phyloP scores from a whole-genome alignment of 2,113 vertebrate species.

The Pangasianodon hypophthalmus region DNA sequence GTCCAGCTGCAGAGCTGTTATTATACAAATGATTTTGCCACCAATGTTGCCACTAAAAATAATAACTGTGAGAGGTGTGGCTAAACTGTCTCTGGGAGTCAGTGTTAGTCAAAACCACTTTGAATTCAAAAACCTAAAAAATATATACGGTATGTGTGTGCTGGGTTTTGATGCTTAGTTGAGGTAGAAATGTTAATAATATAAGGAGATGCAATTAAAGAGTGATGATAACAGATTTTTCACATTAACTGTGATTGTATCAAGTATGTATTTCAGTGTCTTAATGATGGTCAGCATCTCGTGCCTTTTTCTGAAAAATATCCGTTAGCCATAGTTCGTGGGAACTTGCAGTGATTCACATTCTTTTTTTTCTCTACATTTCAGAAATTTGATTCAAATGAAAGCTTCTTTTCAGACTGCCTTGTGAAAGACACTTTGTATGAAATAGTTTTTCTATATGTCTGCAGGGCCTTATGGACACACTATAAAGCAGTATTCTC shows the following conservation, averaged over 20 bases:
- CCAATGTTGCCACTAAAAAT: too few species aligned
- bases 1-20: background rate
- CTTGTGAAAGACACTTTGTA: background rate
- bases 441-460: constrained; percentile 8
- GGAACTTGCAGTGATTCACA: background rate
- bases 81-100: too few species aligned
- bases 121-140: too few species aligned
- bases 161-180: too few species aligned
- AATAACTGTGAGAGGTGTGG: too few species aligned
- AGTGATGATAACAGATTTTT: background rate
- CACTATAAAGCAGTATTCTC: constrained; percentile 88
- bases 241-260: background rate
- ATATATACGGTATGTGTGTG: too few species aligned
- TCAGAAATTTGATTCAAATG: background rate
- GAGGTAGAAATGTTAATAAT: background rate
- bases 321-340: background rate
- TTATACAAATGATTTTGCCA: too few species aligned
- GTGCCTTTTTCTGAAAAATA: background rate
- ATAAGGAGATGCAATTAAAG: background rate
- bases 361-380: background rate
- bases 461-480: constrained; percentile 83
- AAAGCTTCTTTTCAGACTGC: background rate
- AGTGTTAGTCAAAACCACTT: too few species aligned
- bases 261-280: background rate
- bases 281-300: background rate